These are phyloP conservation scores for Eueides isabella DNA, from an alignment of 1,140 invertebrate species.

Conservation along the genomic window DNA sequence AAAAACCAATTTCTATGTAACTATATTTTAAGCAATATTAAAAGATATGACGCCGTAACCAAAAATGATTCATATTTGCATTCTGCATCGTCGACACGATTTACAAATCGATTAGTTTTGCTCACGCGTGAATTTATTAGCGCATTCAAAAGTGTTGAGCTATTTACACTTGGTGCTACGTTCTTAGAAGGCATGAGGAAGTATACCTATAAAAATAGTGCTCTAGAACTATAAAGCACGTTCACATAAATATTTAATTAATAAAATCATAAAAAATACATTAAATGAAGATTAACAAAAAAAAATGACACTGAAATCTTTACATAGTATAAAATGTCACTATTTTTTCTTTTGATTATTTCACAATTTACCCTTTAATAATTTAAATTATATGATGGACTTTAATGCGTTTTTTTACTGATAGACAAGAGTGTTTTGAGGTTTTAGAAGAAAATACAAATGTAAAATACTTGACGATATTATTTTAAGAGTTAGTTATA, in stretches of 20 bases:
- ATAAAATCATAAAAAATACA: not conserved
- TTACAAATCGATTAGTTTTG: constrained; percentile 41
- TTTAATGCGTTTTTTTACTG: too few species aligned
- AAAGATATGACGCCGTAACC: not conserved
- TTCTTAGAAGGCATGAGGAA: constrained; percentile 1
- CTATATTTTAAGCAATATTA: not conserved
- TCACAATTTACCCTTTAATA: too few species aligned
- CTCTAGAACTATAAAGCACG: not conserved
- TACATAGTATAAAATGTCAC: too few species aligned
- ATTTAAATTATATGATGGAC: too few species aligned
- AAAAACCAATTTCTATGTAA: not conserved
- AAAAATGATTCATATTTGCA: constrained; percentile 15
- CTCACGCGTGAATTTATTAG: constrained; percentile 35
- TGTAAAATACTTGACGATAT: too few species aligned
- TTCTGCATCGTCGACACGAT: constrained; percentile 16
- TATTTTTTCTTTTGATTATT: too few species aligned
- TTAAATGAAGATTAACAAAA: not conserved
- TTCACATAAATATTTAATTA: not conserved
- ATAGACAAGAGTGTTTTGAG: too few species aligned
- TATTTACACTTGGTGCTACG: constrained; percentile 16
- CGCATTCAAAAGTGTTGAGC: constrained; percentile 20
- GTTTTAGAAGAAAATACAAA: too few species aligned
- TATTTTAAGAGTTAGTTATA: too few species aligned
- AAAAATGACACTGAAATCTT: too few species aligned
- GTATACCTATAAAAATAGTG: not conserved